phyloP scores from a whole-genome alignment of 2,888 invertebrate genomes.

The Falcaria lacertinaria region DNA sequence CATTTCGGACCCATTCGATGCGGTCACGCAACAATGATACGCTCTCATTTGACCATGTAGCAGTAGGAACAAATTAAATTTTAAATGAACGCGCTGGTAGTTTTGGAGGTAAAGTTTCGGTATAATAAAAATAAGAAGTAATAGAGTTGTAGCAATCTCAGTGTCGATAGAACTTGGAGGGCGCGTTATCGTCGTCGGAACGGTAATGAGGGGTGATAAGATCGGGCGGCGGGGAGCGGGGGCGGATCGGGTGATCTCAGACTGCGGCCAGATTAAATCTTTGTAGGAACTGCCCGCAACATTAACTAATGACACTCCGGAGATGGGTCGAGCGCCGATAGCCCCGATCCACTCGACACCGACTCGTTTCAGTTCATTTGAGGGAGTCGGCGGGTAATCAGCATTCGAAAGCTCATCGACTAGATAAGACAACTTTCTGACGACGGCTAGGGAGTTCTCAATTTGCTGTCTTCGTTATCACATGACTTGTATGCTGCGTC shows the following conservation, averaged over 20 bases:
- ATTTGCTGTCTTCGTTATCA: conserved; percentile 29
- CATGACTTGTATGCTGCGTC: conserved; percentile 18
- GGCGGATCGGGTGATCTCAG: conserved; percentile 52
- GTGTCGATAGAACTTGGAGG: conserved; percentile 30
- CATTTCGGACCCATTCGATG: conserved; percentile 26
- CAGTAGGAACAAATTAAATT: conserved; percentile 22
- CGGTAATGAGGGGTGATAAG: conserved; percentile 54
- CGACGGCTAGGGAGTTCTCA: conserved; percentile 24
- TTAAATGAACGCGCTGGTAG: conserved; percentile 13
- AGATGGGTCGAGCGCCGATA: conserved; percentile 49
- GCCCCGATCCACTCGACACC: conserved; percentile 32
- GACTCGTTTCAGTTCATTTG: conserved; percentile 51
- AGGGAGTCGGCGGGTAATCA: conserved; percentile 41
- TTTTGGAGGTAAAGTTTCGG: conserved; percentile 5
- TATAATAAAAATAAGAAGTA: conserved; percentile 39
- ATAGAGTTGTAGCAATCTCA: conserved; percentile 47
- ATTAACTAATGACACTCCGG: conserved; percentile 65
- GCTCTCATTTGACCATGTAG: conserved; percentile 38
- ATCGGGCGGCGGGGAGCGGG: conserved; percentile 30
- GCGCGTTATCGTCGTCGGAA: conserved; percentile 43
- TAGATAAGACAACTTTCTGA: conserved; percentile 31
- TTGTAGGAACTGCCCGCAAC: conserved; percentile 59
- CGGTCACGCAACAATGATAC: conserved; percentile 36
- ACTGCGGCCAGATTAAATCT: conserved; percentile 55
- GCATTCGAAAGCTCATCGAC: conserved; percentile 31